Evolutionary conservation across 1,140 invertebrate species (phyloP), one percentile per base, ranked within the genome.

Genomic region (Anastrepha ludens): DNA sequence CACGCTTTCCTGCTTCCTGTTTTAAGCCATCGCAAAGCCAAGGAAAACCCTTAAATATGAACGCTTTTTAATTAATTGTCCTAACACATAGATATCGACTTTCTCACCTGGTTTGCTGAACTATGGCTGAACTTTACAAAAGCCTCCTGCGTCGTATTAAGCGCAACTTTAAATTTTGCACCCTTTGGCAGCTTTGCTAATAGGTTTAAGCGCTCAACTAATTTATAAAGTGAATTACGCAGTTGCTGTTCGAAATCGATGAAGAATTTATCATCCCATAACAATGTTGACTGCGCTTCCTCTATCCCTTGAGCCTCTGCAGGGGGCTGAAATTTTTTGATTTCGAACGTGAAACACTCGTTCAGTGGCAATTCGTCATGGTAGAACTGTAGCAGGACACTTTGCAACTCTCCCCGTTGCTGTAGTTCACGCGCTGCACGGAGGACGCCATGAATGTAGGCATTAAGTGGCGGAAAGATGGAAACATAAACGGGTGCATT

Each of bases 201-300:
- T 7, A 86, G 64, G 15, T 92, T 93, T 3, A 91, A 47, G 0
- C 92, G 89, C 20, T 91, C 90, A 3, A 89, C 87, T 11, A 93
- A 67, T 59, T 88, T 89, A 87, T 90, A 91, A 0, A 93, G 81
- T 0, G 90, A 89, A 6, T 88, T 55, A n/a, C 92, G 89, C 3
- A 93, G 50, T 62, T 92, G 87, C 64, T 93, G 89, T 81, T 93
- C 91, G 39, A 90, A 91, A 15, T 91, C 88, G 4, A 92, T 87
- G 11, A 93, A 87, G 59, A 87, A 89, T 17, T 87, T 86, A 87
- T 89, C 89, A 70, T 91, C 87, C 0, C 87, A 87, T 55, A 90
- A 88, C 15, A 15, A 50, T 39, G 20, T 13, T 20, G 29, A 7
- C 59, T 88, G 20, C 7, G 11, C 17, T 13, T 85, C 59, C 5